Evolutionary conservation across 2,797 vertebrate species (phyloP).

Genomic region (Anabas testudineus): DNA sequence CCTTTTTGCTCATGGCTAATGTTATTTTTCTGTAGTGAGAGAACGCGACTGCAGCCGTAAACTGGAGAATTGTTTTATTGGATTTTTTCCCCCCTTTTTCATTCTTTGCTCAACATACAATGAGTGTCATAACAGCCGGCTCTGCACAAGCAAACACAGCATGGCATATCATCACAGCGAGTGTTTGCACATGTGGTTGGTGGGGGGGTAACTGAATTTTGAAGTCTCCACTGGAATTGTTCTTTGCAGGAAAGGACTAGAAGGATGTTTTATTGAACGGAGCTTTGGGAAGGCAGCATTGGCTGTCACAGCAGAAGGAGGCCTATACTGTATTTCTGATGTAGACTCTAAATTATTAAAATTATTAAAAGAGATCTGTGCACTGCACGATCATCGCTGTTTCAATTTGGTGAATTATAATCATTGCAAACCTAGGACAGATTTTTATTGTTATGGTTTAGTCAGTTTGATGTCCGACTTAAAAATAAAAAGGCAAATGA

Average conservation of each 20-base stretch:
- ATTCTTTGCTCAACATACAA: constrained; percentile 2
- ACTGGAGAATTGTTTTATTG: constrained; percentile 19
- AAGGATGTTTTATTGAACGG: constrained; percentile 57
- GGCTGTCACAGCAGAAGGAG: constrained; percentile 16
- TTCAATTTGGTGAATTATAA: neutral
- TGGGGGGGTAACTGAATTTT: constrained; percentile 20
- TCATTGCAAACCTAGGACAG: neutral
- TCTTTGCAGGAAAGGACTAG: constrained; percentile 45
- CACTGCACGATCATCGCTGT: neutral
- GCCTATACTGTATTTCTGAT: constrained; percentile 14
- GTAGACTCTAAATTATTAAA: constrained; percentile 37
- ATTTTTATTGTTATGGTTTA: neutral
- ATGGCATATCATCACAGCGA: constrained; percentile 30
- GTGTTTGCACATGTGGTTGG: constrained; percentile 13
- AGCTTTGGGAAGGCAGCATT: constrained; percentile 23
- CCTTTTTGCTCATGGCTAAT: neutral
- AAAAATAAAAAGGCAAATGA: neutral
- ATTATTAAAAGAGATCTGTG: constrained; percentile 15
- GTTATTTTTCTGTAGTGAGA: neutral
- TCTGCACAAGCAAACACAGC: constrained; percentile 39
- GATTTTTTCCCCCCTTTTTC: neutral
- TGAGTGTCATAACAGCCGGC: constrained; percentile 30
- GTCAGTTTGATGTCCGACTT: neutral
- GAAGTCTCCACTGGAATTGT: constrained; percentile 38
- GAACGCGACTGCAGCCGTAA: constrained; percentile 2